Evolutionary conservation across 2,888 invertebrate genomes (phyloP), one percentile per base, ranked within the genome.

Genomic region (Mimumesa dahlbomi): DNA sequence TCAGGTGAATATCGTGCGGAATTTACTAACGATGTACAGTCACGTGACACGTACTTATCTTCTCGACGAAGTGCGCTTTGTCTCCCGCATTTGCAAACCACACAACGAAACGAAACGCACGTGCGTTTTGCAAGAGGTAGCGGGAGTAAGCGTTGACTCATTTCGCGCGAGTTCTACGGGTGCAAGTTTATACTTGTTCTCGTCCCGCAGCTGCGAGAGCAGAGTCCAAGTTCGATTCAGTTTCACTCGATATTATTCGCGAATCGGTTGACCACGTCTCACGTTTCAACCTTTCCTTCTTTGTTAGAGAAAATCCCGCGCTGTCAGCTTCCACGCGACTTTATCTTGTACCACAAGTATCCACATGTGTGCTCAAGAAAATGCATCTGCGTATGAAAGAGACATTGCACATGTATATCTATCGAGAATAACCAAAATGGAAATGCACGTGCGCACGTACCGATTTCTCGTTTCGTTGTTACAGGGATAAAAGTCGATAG

Each of bases 131-230:
- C 64, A 61, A 43, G 38, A 45, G 64, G 45, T 42, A 42, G 54
- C 52, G 29, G 36, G 54, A 57, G 29, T 34, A 58, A 46, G 62
- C 49, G 50, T 71, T 79, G 81, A 79, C 73, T 81, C 79, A 79
- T 68, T 75, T 75, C 54, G 70, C 43, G 43, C 48, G 40, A 72
- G 63, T 65, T 70, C 62, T 40, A 52, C 49, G 46, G 42, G 42
- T 56, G 40, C 19, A 21, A n/a, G n/a, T n/a, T n/a, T n/a, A n/a
- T n/a, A n/a, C n/a, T 25, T 19, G 38, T 31, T 63, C 31, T 45
- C 40, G 40, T 52, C 13, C 14, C 48, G 56, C 81, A 78, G 81
- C 81, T 78, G 81, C 59, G 46, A 58, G 81, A 56, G 14, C 79
- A 78, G 73, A 79, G 79, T 79, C 81, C 79, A 73, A 14, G 43